Evolutionary conservation across 2,113 vertebrate species (phyloP), one percentile per base, ranked within the genome.

Genomic region (Sciurus niger): DNA sequence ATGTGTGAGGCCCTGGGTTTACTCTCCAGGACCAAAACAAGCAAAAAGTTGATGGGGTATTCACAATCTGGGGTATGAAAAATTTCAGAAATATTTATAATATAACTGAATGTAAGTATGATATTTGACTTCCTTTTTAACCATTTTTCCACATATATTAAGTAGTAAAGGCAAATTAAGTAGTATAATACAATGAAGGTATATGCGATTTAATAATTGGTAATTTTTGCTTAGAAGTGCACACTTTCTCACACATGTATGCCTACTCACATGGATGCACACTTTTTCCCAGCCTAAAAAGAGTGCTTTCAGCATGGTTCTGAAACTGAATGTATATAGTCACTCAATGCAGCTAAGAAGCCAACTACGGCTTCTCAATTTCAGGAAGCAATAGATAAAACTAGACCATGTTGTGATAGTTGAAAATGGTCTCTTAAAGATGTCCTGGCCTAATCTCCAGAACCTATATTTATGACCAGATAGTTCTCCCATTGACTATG

Each of bases 181-280:
- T 25, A 72, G 6, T 93, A 34, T 84, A 63, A 77, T 40, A 43
- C 24, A 40, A 40, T 84, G 65, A 93, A 63, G 28, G 58, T 63
- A 34, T 34, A 14, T 73, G 28, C 80, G 20, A 34, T 18, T 93
- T 40, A 34, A 63, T 46, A 34, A 18, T 74, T 78, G 25, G 32
- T 68, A 6, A 6, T 2, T 53, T 73, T 63, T 40, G 34, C 43
- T 30, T 68, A 9, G 37, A 68, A 37, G 5, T 28, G 16, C 34
- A 3, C 13, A 60, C n/a, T 48, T 7, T 46, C 7, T 48, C 24
- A 63, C 30, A 58, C 34, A 84, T 32, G 4, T 1, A 32, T 9
- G 2, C 3, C 76, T 48, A 10, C 32, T 60, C 6, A 6, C 17
- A 51, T 4, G n/a, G 24, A 22, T 30, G 17, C 1, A 1, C 0